Evolutionary conservation across 2,113 vertebrate species (phyloP), one percentile per base, ranked within the genome.

Genomic region (Cyphomyrus discorhynchus): DNA sequence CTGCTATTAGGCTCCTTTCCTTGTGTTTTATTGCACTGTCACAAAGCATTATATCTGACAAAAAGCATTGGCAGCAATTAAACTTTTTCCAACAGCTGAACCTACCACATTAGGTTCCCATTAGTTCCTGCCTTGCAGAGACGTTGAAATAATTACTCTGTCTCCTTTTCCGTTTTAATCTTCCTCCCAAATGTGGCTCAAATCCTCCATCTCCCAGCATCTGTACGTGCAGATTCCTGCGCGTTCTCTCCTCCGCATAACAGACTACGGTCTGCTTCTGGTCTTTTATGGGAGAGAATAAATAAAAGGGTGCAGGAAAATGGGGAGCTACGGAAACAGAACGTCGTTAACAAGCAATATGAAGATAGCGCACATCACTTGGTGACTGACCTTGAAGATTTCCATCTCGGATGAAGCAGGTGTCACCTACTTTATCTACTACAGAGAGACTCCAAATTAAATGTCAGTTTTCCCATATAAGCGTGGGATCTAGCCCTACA

Each of bases 141-240:
- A 89, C 91, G 93, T 95, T 94, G 94, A 95, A 93, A 93, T 93
- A 92, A 93, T 93, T 92, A 92, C 74, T 91, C 93, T 94, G 93
- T 92, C 74, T 93, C 92, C 92, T 93, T 90, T 56, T 84, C 83
- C 45, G 11, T 88, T 42, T 66, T 24, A 66, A 31, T 39, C 27
- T 31, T 35, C 15, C 88, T 90, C 92, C 93, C 92, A 94, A 94
- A 90, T 89, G 50, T 6, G 89, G 93, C 93, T 94, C 94, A 91
- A 90, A 93, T 95, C 93, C 93, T 95, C 94, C 91, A 92, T 95
- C 93, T 94, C 94, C n/a, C 94, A 94, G 94, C 94, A 94, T 92
- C 92, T 77, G 62, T 27, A 4, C 87, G 90, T 95, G 92, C 92
- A 93, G 92, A 96, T 96, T 96, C 95, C 95, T 93, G 87, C 58